These are phyloP conservation scores for Sylvilagus bachmani DNA, from an alignment of 2,113 vertebrate genomes.

Conservation along the genomic window DNA sequence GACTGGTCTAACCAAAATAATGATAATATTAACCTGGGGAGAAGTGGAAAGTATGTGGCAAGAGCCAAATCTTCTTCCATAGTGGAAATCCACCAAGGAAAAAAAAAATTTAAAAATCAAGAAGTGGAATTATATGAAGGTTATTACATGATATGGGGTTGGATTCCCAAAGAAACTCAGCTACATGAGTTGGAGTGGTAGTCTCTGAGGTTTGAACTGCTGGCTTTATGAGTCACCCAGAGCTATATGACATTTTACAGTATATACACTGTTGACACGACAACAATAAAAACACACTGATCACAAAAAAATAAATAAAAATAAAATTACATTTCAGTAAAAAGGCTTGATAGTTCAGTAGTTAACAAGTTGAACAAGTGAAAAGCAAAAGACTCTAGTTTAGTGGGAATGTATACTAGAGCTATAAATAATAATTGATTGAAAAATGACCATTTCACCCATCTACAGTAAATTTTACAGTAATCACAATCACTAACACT, in stretches of 20 bases:
- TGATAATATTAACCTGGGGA: not conserved
- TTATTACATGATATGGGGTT: conserved; percentile 2
- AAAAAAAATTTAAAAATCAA: not conserved
- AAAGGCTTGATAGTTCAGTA: too few relatives aligned
- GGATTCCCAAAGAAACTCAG: not conserved
- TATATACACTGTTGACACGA: not conserved
- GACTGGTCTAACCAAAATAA: not conserved
- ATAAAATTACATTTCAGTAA: too few relatives aligned
- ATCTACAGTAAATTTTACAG: too few relatives aligned
- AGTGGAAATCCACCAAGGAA: not conserved
- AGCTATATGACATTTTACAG: not conserved
- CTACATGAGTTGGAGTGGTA: not conserved
- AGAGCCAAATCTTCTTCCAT: not conserved
- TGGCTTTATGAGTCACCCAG: not conserved
- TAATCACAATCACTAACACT: too few relatives aligned
- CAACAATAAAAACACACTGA: not conserved
- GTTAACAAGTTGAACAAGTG: too few relatives aligned
- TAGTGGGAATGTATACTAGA: too few relatives aligned
- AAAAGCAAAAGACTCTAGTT: too few relatives aligned
- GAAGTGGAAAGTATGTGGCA: not conserved
- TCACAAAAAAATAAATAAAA: too few relatives aligned
- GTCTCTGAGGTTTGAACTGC: not conserved
- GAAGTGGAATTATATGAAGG: not conserved
- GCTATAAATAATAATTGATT: too few relatives aligned
- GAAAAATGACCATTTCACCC: too few relatives aligned